Percentiles rank a stretch among this genome's conserved stretches.
Conservation (phyloP, 2,113 vertebrate species). For the Mormoops blainvillei region DNA sequence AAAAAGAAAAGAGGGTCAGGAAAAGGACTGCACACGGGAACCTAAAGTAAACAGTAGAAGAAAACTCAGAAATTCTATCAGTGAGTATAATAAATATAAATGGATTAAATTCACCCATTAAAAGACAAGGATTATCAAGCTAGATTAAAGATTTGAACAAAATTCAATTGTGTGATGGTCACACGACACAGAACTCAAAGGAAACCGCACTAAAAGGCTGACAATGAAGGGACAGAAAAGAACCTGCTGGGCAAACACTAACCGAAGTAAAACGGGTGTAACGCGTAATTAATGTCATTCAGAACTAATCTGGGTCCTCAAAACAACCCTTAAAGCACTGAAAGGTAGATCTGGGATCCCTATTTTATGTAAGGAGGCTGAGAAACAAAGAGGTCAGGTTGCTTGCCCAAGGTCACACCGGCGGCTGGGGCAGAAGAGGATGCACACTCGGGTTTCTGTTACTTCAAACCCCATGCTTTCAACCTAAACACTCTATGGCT, state of each 20-base stretch:
- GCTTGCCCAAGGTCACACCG: not conserved
- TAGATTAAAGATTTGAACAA: not conserved
- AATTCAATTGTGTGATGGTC: not conserved
- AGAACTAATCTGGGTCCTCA: not conserved
- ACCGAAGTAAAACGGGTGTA: not conserved
- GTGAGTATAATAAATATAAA: not conserved
- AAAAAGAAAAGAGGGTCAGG: not conserved
- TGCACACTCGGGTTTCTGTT: not conserved
- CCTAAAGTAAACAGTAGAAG: not conserved
- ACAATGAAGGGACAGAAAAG: not conserved
- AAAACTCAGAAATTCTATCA: not conserved
- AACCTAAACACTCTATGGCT: not conserved
- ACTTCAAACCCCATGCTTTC: not conserved
- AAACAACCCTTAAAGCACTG: not conserved
- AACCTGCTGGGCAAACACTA: not conserved
- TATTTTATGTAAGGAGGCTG: not conserved
- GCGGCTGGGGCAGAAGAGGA: not conserved
- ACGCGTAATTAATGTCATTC: not conserved
- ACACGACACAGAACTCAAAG: not conserved
- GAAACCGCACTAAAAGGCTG: not conserved
- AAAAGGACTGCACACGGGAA: not conserved
- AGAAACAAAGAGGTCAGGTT: not conserved
- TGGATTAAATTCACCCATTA: not conserved
- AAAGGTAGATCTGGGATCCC: not conserved
- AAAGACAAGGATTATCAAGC: not conserved